A percentile compares a stretch with the other conserved stretches of the same genome.
phyloP scores from a whole-genome alignment of 1,140 invertebrate species.

The Globodera rostochiensis region DNA sequence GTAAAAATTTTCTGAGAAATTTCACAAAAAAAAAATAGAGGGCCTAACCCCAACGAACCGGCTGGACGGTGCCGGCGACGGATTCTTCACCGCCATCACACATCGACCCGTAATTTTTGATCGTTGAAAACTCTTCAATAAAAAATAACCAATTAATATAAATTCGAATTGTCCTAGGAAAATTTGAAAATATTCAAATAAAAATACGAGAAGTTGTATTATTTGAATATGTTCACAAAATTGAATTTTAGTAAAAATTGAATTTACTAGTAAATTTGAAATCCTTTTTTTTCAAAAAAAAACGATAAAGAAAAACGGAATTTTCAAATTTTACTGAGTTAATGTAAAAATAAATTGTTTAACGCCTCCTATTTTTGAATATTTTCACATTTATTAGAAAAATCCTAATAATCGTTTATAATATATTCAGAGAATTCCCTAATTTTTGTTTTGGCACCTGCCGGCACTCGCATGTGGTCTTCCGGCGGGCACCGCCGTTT shows the following conservation, averaged over 20 bases:
- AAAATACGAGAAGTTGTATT: too few relatives aligned
- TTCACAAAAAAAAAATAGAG: neutral
- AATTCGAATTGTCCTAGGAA: too few relatives aligned
- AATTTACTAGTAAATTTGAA: too few relatives aligned
- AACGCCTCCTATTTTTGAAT: too few relatives aligned
- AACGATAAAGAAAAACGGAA: too few relatives aligned
- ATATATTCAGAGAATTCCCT: neutral
- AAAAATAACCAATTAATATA: too few relatives aligned
- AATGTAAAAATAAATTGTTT: too few relatives aligned
- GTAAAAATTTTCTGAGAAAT: neutral
- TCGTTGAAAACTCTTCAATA: conserved; percentile 27
- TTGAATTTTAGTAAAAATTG: too few relatives aligned
- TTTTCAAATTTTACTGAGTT: too few relatives aligned
- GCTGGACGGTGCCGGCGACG: conserved; percentile 7
- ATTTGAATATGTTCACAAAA: too few relatives aligned
- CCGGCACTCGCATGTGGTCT: conserved; percentile 57
- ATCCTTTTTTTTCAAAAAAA: too few relatives aligned
- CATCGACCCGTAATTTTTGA: conserved; percentile 6
- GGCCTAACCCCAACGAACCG: neutral
- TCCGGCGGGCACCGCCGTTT: conserved; percentile 26
- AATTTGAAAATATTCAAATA: too few relatives aligned
- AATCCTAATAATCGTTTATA: conserved; percentile 21
- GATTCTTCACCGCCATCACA: neutral
- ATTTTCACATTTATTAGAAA: conserved; percentile 15
- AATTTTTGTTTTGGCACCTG: conserved; percentile 45